Evolutionary conservation across 2,888 invertebrate species (phyloP).

Genomic region (Aspidiotus destructor): DNA sequence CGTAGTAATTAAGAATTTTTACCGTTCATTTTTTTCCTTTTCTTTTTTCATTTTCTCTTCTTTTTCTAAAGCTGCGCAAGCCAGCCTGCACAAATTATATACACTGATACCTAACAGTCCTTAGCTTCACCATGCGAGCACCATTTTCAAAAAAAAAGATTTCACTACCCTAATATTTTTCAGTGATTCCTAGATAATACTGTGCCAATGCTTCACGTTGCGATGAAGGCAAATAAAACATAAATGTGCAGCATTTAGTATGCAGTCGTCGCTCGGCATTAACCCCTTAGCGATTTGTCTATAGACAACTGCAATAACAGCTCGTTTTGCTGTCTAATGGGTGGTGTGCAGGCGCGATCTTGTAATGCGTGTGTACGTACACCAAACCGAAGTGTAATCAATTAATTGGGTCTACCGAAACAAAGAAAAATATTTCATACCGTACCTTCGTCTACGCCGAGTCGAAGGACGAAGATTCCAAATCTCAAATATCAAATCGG

Average conservation of each 20-base stretch:
- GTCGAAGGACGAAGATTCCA: background rate
- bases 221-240: background rate
- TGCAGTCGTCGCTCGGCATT: no score
- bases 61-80: constrained; percentile 26
- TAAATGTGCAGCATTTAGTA: no score
- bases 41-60: constrained; percentile 1
- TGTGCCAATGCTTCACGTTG: no score
- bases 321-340: no score
- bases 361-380: no score
- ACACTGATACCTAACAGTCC: constrained; percentile 24
- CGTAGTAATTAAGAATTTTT: constrained; percentile 30
- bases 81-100: constrained; percentile 17
- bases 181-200: constrained; percentile 20
- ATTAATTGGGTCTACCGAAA: background rate
- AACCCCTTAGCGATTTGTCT: no score
- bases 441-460: background rate
- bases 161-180: constrained; percentile 26
- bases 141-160: constrained; percentile 6
- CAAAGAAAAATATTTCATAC: constrained; percentile 3
- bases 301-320: no score
- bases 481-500: background rate
- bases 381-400: no score
- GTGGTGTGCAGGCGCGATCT: no score
- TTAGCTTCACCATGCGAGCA: constrained; percentile 16
- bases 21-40: background rate